These are phyloP conservation scores for Aleiodes sp. DNA, from an alignment of 1,140 invertebrate genomes.

Conservation along the genomic window DNA sequence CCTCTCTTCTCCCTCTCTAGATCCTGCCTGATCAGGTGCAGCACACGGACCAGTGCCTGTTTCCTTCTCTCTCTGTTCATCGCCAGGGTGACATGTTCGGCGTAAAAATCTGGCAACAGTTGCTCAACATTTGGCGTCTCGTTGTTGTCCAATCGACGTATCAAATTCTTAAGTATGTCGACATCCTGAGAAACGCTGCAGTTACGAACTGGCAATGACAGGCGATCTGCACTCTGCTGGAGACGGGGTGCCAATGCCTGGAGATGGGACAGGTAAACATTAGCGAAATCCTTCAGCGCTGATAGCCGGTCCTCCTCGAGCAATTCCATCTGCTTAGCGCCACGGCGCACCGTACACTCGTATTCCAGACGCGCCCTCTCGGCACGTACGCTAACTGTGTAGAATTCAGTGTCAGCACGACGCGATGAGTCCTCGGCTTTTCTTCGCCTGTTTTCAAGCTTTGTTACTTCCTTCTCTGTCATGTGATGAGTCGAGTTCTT, in stretches of 20 bases:
- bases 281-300: conserved; percentile 81
- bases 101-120: conserved; percentile 91
- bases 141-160: conserved; percentile 64
- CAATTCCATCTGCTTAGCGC: conserved; percentile 78
- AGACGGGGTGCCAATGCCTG: conserved; percentile 80
- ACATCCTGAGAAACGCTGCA: conserved; percentile 82
- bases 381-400: conserved; percentile 87
- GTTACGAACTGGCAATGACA: conserved; percentile 74
- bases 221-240: conserved; percentile 73
- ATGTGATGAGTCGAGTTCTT: conserved; percentile 62
- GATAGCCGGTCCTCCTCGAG: conserved; percentile 90
- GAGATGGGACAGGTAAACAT: conserved; percentile 81
- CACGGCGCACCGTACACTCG: conserved; percentile 87
- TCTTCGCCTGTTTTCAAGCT: conserved; percentile 87
- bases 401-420: conserved; percentile 93
- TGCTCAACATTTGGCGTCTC: conserved; percentile 73
- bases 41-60: conserved; percentile 80
- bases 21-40: conserved; percentile 85
- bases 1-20: conserved; percentile 86
- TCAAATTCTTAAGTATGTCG: conserved; percentile 71
- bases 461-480: conserved; percentile 75
- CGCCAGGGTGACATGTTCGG: conserved; percentile 90
- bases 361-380: conserved; percentile 91
- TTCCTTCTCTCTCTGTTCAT: conserved; percentile 92
- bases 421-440: conserved; percentile 91